These are phyloP conservation scores for Oryzias melastigma DNA, from an alignment of 2,113 vertebrate species.

Conservation along the genomic window DNA sequence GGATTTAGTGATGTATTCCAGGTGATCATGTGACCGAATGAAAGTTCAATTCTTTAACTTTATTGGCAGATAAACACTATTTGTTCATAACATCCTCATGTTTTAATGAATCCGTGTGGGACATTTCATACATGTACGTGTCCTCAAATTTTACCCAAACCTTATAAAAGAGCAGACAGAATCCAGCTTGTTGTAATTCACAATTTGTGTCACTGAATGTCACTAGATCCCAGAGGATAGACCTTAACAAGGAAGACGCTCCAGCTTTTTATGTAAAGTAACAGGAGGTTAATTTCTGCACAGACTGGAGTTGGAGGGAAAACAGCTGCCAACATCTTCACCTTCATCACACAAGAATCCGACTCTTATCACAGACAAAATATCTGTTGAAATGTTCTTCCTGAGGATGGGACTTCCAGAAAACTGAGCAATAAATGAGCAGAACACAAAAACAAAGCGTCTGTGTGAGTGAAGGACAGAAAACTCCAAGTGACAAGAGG, in stretches of 20 bases:
- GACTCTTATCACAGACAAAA: background rate
- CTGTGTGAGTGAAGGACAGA: constrained; percentile 61
- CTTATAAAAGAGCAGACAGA: too few species aligned
- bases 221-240: background rate
- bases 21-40: too few species aligned
- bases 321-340: background rate
- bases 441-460: constrained; percentile 40
- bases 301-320: background rate
- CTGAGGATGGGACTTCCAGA: background rate
- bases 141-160: too few species aligned
- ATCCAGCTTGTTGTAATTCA: background rate
- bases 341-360: background rate
- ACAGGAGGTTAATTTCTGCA: background rate
- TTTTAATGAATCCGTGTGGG: too few species aligned
- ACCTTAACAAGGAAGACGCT: background rate
- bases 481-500: constrained; percentile 66
- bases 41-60: too few species aligned
- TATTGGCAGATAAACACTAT: too few species aligned
- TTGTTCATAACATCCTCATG: too few species aligned
- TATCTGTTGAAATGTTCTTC: background rate
- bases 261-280: background rate
- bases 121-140: too few species aligned
- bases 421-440: constrained; percentile 21
- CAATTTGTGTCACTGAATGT: constrained; percentile 1
- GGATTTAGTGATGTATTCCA: too few species aligned